These are phyloP conservation scores for Nyctalus aviator DNA, from an alignment of 2,797 vertebrate species.

Conservation along the genomic window DNA sequence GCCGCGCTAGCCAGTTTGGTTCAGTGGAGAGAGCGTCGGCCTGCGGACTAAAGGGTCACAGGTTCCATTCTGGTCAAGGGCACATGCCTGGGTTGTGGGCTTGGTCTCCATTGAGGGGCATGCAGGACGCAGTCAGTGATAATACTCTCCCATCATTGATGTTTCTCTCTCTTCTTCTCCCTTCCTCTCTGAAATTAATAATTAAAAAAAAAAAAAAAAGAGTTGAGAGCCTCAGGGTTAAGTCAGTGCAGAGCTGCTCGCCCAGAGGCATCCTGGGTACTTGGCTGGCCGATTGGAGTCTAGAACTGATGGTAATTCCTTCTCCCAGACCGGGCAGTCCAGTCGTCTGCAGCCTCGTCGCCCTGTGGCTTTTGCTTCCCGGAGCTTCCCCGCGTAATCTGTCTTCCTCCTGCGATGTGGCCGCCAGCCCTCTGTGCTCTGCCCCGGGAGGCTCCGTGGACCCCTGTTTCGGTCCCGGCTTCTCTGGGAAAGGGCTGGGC, in stretches of 20 bases:
- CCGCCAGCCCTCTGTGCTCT: neutral
- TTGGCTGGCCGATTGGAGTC: neutral
- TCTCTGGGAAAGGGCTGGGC: conserved; percentile 56
- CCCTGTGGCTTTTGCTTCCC: neutral
- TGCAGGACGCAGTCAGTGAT: too few species aligned
- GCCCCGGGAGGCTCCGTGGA: neutral
- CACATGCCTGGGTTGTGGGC: too few species aligned
- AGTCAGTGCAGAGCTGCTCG: neutral
- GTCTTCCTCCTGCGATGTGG: conserved; percentile 4
- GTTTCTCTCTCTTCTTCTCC: too few species aligned
- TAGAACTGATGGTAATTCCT: neutral
- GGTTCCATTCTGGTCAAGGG: too few species aligned
- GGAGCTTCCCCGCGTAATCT: neutral
- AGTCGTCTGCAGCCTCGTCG: neutral
- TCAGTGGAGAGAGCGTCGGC: too few species aligned
- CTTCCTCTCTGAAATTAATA: too few species aligned
- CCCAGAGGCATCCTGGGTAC: neutral
- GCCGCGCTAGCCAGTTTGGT: neutral
- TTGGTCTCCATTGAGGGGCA: too few species aligned
- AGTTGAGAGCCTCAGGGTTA: neutral
- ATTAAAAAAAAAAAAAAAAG: neutral
- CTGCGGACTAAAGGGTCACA: too few species aligned
- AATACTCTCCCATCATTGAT: too few species aligned
- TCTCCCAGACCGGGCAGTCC: neutral
- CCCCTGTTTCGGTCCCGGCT: neutral